These are phyloP conservation scores for Acleris literana DNA, from an alignment of 2,888 invertebrate species.

Conservation along the genomic window DNA sequence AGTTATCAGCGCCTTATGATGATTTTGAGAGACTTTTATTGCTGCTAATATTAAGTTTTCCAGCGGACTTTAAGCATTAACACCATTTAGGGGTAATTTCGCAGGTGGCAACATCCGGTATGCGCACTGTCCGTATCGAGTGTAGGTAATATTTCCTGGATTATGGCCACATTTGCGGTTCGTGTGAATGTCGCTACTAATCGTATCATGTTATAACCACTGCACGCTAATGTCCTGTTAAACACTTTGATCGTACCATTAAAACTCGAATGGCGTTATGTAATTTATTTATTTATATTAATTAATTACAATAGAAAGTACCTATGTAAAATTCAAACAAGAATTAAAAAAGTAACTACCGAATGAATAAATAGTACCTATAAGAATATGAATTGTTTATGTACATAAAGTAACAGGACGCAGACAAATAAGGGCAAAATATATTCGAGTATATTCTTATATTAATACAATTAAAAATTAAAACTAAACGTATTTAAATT, in stretches of 20 bases:
- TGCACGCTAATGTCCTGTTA: conserved; percentile 50
- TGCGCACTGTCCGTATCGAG: conserved; percentile 29
- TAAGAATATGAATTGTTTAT: too few relatives aligned
- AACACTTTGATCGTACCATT: conserved; percentile 39
- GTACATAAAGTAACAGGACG: too few relatives aligned
- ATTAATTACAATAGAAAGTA: background rate
- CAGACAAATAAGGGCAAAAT: too few relatives aligned
- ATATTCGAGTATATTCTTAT: too few relatives aligned
- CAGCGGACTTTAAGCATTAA: conserved; percentile 16
- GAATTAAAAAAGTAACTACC: too few relatives aligned
- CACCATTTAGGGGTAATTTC: conserved; percentile 25
- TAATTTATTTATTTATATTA: background rate
- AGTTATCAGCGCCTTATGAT: conserved; percentile 6
- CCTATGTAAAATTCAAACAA: background rate
- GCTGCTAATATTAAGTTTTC: conserved; percentile 47
- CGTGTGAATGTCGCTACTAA: conserved; percentile 41
- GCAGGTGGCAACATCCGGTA: conserved; percentile 35
- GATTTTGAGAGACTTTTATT: conserved; percentile 48
- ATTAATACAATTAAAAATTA: too few relatives aligned
- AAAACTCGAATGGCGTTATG: background rate
- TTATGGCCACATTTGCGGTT: conserved; percentile 36
- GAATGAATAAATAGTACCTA: too few relatives aligned
- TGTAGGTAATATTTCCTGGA: conserved; percentile 37
- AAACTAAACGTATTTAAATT: too few relatives aligned
- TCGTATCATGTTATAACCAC: conserved; percentile 37